Evolutionary conservation across 2,888 invertebrate genomes (phyloP).

Genomic region (Pyrrhosoma nymphula): DNA sequence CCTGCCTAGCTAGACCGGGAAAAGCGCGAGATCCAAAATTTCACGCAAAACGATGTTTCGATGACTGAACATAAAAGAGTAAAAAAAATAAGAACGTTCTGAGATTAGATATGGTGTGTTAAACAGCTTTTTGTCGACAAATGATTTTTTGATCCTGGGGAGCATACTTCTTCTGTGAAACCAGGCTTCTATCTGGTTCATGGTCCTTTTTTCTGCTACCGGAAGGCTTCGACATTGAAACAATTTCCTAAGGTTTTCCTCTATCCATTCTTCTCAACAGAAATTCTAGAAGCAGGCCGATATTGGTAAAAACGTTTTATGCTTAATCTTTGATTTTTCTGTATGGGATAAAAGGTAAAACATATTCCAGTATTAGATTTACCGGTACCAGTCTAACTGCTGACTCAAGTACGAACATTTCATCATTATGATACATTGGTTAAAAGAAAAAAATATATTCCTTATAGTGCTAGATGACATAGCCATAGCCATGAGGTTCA

Average conservation of each 20-base stretch:
- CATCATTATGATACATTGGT: background rate
- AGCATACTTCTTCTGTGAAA: background rate
- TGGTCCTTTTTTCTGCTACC: background rate
- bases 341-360: background rate
- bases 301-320: background rate
- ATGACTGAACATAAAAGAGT: too few species aligned
- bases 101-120: background rate
- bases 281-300: background rate
- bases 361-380: background rate
- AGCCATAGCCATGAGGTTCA: background rate
- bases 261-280: background rate
- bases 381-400: background rate
- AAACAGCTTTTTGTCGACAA: background rate
- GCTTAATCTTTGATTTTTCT: background rate
- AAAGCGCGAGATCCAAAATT: too few species aligned
- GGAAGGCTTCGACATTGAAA: conserved; percentile 28
- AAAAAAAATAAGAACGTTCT: background rate
- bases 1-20: too few species aligned
- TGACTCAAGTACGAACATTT: background rate
- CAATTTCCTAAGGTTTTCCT: background rate
- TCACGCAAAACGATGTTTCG: too few species aligned
- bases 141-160: background rate
- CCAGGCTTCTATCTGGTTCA: background rate
- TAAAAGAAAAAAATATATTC: background rate
- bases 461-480: background rate